Evolutionary conservation across 2,797 vertebrate genomes (phyloP).

Genomic region (Enoplosus armatus): DNA sequence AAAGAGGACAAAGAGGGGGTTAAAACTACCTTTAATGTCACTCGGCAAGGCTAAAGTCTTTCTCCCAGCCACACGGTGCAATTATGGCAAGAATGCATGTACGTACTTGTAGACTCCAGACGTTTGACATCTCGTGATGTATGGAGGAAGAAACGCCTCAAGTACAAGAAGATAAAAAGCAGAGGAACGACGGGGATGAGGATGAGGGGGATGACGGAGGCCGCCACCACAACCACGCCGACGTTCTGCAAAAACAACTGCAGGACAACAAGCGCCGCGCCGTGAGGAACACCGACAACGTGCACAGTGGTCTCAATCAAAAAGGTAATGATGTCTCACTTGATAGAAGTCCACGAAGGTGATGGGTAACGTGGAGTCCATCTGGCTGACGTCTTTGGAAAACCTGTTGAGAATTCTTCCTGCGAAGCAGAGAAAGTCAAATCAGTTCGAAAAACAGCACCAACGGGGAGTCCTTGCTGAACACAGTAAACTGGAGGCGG

Average conservation of each 20-base stretch:
- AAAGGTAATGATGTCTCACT: constrained; percentile 73
- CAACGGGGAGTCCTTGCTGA: no score
- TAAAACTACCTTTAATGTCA: no score
- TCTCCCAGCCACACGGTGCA: no score
- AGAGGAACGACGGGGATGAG: constrained; percentile 87
- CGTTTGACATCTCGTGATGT: constrained; percentile 91
- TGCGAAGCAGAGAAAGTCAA: constrained; percentile 8
- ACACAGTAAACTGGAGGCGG: no score
- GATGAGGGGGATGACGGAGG: constrained; percentile 90
- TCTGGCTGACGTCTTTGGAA: constrained; percentile 91
- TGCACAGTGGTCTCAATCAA: no score
- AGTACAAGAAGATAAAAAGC: constrained; percentile 85
- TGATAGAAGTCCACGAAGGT: constrained; percentile 91
- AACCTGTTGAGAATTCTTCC: constrained; percentile 86
- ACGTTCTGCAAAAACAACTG: constrained; percentile 64
- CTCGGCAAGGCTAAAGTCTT: neutral
- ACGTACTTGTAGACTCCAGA: constrained; percentile 88
- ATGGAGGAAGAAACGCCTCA: constrained; percentile 87
- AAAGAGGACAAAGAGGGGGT: neutral
- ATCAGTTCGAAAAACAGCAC: neutral
- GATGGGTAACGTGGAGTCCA: constrained; percentile 90
- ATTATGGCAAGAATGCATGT: neutral
- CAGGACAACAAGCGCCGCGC: neutral
- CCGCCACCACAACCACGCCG: constrained; percentile 87
- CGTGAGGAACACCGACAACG: neutral